phyloP scores from a whole-genome alignment of 1,140 invertebrate species.

The Choristoneura fumiferana region DNA sequence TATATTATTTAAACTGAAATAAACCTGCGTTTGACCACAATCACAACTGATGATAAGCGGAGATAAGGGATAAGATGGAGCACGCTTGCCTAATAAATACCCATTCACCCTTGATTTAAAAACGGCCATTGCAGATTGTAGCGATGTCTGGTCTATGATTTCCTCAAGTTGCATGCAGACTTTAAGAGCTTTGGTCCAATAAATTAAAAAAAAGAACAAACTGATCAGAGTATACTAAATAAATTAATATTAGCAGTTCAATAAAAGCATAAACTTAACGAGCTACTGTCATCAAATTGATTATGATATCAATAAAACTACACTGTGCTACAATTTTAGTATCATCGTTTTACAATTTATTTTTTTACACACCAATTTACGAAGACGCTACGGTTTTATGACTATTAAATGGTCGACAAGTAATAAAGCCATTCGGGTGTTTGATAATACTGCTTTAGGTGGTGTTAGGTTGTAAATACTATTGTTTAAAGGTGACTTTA shows the following conservation, averaged over 20 bases:
- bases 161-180: too few species aligned
- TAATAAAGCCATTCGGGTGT: constrained; percentile 16
- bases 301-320: constrained; percentile 16
- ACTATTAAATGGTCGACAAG: constrained; percentile 9
- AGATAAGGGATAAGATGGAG: too few species aligned
- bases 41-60: too few species aligned
- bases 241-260: constrained; percentile 1
- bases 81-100: too few species aligned
- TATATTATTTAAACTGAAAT: too few species aligned
- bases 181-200: too few species aligned
- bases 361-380: constrained; percentile 16
- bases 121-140: too few species aligned
- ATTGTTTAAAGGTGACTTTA: constrained; percentile 1
- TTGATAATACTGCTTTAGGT: not conserved
- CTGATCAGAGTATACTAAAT: not conserved
- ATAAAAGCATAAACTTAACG: constrained; percentile 17
- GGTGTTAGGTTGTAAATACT: constrained; percentile 6
- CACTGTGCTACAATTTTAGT: constrained; percentile 5
- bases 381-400: constrained; percentile 2
- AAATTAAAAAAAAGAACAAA: not conserved
- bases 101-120: too few species aligned
- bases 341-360: constrained; percentile 8
- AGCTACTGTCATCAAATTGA: constrained; percentile 2
- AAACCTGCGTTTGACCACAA: too few species aligned
- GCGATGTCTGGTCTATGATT: too few species aligned